phyloP scores from a whole-genome alignment of 2,797 vertebrate genomes.

The Alca torda region DNA sequence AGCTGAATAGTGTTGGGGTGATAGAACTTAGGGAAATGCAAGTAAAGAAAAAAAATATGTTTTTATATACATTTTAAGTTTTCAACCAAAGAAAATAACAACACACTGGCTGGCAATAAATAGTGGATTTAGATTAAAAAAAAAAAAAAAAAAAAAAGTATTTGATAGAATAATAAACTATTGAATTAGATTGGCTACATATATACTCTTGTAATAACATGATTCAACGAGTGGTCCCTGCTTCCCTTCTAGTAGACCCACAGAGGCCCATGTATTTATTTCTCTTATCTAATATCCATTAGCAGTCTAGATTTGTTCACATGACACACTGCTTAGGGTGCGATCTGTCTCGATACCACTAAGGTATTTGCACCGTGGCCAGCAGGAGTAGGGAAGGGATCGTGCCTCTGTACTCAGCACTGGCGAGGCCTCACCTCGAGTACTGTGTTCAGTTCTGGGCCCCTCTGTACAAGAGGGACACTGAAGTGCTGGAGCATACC shows the following conservation, averaged over 20 bases:
- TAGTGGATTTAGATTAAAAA: neutral
- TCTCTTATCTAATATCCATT: neutral
- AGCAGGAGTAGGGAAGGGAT: no score
- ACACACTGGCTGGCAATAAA: neutral
- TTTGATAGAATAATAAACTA: neutral
- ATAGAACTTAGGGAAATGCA: neutral
- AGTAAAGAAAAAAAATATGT: neutral
- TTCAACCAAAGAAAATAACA: neutral
- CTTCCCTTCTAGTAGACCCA: neutral
- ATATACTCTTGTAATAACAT: neutral
- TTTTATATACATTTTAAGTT: neutral
- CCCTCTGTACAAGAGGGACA: no score
- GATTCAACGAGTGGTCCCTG: neutral
- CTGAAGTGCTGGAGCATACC: no score
- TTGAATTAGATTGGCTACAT: neutral
- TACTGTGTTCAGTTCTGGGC: no score
- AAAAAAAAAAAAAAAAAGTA: no score
- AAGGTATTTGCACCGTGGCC: neutral
- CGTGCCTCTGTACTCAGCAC: no score
- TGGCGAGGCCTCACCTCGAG: no score
- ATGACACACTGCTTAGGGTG: neutral
- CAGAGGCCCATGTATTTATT: neutral
- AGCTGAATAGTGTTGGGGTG: neutral
- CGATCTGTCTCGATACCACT: fast-evolving
- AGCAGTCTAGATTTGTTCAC: neutral